Evolutionary conservation across 2,797 vertebrate genomes (phyloP).

Genomic region (Sebastiscus albofasciatus): DNA sequence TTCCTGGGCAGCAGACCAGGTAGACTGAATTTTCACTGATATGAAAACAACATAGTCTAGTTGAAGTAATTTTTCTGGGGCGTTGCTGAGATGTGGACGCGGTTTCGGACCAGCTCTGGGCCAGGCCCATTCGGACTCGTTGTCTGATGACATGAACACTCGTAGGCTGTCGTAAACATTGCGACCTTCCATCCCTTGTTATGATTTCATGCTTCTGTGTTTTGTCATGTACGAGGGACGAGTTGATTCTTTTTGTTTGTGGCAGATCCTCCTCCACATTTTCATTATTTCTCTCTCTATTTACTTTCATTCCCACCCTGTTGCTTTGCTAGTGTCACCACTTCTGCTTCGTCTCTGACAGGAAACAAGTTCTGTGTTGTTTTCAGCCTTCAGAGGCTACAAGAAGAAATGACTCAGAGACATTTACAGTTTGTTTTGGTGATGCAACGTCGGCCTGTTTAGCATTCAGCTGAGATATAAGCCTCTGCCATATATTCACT

Average conservation of each 20-base stretch:
- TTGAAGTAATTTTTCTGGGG: too few species aligned
- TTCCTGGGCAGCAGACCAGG: too few species aligned
- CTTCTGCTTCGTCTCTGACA: background rate
- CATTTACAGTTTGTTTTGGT: background rate
- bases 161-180: background rate
- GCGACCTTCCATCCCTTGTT: background rate
- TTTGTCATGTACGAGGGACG: background rate
- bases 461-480: background rate
- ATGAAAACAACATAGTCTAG: too few species aligned
- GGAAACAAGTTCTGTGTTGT: background rate
- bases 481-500: too few species aligned
- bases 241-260: background rate
- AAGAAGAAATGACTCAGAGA: background rate
- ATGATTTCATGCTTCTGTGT: background rate
- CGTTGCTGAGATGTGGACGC: too few species aligned
- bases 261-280: background rate
- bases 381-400: background rate
- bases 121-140: too few species aligned
- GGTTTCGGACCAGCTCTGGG: too few species aligned
- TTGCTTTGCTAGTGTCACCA: background rate
- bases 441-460: background rate
- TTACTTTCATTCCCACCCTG: background rate
- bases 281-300: background rate
- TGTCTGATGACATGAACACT: background rate
- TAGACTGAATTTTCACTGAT: too few species aligned